These are phyloP conservation scores for Hyles vespertilio DNA, from an alignment of 1,140 invertebrate species.

Conservation along the genomic window DNA sequence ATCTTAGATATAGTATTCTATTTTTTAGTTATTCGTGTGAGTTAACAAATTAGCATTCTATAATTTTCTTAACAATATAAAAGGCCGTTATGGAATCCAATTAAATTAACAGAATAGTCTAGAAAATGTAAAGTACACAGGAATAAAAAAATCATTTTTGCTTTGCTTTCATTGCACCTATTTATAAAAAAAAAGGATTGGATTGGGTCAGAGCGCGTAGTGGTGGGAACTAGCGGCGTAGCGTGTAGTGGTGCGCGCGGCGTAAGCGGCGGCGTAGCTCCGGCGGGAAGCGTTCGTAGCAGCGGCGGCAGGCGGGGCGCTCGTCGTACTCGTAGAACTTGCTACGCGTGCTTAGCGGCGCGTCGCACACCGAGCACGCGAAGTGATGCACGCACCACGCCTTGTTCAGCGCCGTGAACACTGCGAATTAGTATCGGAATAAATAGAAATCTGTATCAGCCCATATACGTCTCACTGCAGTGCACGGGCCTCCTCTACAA, in stretches of 20 bases:
- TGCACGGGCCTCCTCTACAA: too few species aligned
- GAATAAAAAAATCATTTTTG: neutral
- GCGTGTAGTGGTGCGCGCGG: constrained; percentile 84
- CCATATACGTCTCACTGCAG: too few species aligned
- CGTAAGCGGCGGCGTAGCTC: constrained; percentile 93
- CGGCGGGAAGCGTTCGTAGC: constrained; percentile 97
- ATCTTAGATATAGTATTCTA: too few species aligned
- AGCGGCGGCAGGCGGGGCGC: constrained; percentile 98
- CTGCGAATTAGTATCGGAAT: constrained; percentile 76
- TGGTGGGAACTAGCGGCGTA: constrained; percentile 26
- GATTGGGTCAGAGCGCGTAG: neutral
- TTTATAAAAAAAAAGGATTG: too few species aligned
- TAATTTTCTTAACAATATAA: too few species aligned
- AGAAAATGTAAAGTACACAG: too few species aligned
- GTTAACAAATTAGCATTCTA: too few species aligned
- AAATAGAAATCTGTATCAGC: neutral
- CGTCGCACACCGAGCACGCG: constrained; percentile 98
- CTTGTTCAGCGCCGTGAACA: constrained; percentile 98
- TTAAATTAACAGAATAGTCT: too few species aligned
- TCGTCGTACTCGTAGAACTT: constrained; percentile 99
- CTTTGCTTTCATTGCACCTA: neutral
- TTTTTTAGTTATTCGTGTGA: too few species aligned
- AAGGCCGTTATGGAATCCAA: too few species aligned
- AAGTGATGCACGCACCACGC: constrained; percentile 99
- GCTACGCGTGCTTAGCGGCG: constrained; percentile 98